A percentile compares a stretch with the other conserved stretches of the same genome.
Conservation (phyloP, 2,797 vertebrate genomes). For the Carapus acus region DNA sequence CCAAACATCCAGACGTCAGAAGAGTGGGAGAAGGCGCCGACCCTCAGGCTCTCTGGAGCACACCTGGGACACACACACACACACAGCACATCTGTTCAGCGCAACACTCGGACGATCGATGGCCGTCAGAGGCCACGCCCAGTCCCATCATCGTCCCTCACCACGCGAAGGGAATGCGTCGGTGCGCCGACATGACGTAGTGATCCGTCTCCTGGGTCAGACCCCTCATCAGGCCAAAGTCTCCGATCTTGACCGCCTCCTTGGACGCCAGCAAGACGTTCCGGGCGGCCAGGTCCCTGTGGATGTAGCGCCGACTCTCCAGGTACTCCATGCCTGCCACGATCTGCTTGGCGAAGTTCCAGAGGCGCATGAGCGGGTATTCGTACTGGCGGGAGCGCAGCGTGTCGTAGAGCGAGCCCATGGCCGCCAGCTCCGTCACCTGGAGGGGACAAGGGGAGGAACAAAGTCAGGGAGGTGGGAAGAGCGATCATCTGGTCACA, state of each 20-base stretch:
- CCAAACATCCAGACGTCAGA: constrained; percentile 93
- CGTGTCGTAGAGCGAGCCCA: constrained; percentile 79
- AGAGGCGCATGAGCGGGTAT: constrained; percentile 76
- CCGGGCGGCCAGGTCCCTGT: constrained; percentile 82
- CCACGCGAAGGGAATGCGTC: constrained; percentile 86
- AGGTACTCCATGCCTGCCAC: constrained; percentile 82
- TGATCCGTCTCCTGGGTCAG: constrained; percentile 73
- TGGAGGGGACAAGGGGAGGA: constrained; percentile 35
- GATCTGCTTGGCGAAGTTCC: constrained; percentile 80
- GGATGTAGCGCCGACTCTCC: constrained; percentile 77
- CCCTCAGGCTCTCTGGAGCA: constrained; percentile 83
- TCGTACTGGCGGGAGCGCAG: constrained; percentile 69
- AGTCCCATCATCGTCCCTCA: no score
- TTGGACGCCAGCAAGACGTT: constrained; percentile 79
- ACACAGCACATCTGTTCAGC: no score
- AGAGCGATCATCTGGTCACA: no score
- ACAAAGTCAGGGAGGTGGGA: neutral
- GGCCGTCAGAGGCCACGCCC: no score
- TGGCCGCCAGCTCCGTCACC: constrained; percentile 81
- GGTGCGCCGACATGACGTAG: constrained; percentile 83
- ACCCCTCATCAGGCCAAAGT: constrained; percentile 85
- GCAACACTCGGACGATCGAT: no score
- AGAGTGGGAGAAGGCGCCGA: constrained; percentile 81
- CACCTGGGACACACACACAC: constrained; percentile 70
- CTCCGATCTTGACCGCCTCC: constrained; percentile 80